Percentiles rank a stretch among this genome's conserved stretches.
phyloP scores from a whole-genome alignment of 2,113 vertebrate genomes.

The Dipodomys spectabilis region DNA sequence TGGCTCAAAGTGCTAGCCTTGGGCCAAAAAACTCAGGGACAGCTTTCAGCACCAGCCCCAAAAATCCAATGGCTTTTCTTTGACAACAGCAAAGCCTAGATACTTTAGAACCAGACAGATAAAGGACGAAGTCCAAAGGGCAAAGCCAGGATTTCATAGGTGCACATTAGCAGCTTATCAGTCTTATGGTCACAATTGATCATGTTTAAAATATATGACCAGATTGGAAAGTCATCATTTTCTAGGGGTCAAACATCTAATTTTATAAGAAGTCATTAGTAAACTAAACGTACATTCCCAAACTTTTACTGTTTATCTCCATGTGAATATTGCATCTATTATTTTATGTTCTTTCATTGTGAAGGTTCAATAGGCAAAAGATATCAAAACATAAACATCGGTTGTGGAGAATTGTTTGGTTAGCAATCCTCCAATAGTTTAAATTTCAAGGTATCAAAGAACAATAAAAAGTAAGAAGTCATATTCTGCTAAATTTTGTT shows the following conservation, averaged over 20 bases:
- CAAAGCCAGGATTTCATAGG: neutral
- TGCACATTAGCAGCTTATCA: neutral
- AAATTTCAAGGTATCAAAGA: neutral
- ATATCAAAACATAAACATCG: neutral
- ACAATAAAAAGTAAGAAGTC: neutral
- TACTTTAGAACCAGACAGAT: neutral
- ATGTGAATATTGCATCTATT: neutral
- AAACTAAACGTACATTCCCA: neutral
- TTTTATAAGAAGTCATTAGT: conserved; percentile 4
- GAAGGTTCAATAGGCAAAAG: neutral
- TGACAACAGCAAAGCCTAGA: neutral
- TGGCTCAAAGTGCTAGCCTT: too few relatives aligned
- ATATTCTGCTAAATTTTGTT: neutral
- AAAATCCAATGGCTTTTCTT: neutral
- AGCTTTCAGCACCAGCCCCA: too few relatives aligned
- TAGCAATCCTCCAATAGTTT: neutral
- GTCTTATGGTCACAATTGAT: neutral
- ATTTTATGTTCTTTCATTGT: neutral
- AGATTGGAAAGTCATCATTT: neutral
- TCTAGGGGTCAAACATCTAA: neutral
- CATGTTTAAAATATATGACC: neutral
- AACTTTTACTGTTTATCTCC: neutral
- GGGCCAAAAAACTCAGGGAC: neutral
- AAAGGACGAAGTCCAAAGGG: neutral
- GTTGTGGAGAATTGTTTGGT: neutral